Evolutionary conservation across 2,797 vertebrate species (phyloP).

Genomic region (Characodon lateralis): DNA sequence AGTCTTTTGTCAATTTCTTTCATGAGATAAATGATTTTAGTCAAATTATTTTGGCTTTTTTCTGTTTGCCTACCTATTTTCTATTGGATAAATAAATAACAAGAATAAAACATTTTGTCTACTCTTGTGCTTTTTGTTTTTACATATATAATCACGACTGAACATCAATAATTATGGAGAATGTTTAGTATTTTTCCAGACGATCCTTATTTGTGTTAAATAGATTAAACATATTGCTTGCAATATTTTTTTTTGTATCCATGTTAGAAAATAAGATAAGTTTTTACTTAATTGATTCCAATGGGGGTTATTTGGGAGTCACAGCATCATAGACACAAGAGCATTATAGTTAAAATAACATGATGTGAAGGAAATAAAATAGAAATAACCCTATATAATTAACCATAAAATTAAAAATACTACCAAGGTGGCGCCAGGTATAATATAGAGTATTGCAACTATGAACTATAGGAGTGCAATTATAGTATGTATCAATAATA

Average conservation of each 20-base stretch:
- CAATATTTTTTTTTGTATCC: neutral
- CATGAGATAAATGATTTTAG: conserved; percentile 4
- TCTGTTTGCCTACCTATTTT: conserved; percentile 8
- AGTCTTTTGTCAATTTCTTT: conserved; percentile 24
- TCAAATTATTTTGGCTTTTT: conserved; percentile 18
- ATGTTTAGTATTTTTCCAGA: neutral
- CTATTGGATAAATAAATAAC: conserved; percentile 34
- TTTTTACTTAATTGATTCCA: neutral
- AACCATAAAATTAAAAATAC: neutral
- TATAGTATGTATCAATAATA: neutral
- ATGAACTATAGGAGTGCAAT: neutral
- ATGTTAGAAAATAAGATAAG: neutral
- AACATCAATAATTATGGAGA: neutral
- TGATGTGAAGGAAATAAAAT: neutral
- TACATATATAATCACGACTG: neutral
- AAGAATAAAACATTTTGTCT: conserved; percentile 33
- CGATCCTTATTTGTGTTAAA: neutral
- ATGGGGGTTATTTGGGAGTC: neutral
- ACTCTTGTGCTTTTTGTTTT: neutral
- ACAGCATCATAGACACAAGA: neutral
- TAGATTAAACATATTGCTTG: neutral
- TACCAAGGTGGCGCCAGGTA: neutral
- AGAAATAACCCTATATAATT: neutral
- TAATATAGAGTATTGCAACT: neutral
- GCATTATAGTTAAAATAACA: neutral